Conservation (phyloP, 1,140 invertebrate species). For the Ephestia elutella region DNA sequence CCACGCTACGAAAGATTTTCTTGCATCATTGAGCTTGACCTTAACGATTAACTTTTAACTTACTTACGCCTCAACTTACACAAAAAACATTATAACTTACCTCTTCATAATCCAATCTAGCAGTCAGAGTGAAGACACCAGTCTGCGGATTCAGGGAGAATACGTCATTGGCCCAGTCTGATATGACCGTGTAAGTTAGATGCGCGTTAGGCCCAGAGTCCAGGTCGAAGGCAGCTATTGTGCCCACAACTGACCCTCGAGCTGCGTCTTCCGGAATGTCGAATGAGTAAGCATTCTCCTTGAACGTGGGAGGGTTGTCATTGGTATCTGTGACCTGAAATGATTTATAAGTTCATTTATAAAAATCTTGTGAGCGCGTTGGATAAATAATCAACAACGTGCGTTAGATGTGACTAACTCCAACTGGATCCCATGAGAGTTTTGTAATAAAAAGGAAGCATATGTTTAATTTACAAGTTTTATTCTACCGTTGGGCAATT, state of each 20-base stretch:
- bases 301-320: slow-evolving; percentile 94
- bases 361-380: neutral
- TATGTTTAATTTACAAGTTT: no score
- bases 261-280: slow-evolving; percentile 90
- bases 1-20: no score
- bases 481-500: no score
- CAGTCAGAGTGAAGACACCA: slow-evolving; percentile 91
- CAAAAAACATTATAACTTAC: slow-evolving; percentile 70
- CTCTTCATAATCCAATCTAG: slow-evolving; percentile 94
- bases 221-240: slow-evolving; percentile 86
- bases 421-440: no score
- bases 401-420: no score
- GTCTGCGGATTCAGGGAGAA: slow-evolving; percentile 93
- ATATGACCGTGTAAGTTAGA: slow-evolving; percentile 90
- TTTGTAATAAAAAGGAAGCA: no score
- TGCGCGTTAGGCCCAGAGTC: slow-evolving; percentile 91
- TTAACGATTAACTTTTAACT: no score
- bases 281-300: slow-evolving; percentile 89
- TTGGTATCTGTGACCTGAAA: slow-evolving; percentile 92
- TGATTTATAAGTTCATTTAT: slow-evolving; percentile 14
- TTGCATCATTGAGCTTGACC: no score
- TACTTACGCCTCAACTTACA: no score
- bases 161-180: slow-evolving; percentile 95
- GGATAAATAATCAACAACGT: no score
- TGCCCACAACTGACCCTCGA: slow-evolving; percentile 86